A percentile compares a stretch with the other conserved stretches of the same genome.
Conservation (phyloP, 2,113 vertebrate species). For the Rhadina sibilatrix region DNA sequence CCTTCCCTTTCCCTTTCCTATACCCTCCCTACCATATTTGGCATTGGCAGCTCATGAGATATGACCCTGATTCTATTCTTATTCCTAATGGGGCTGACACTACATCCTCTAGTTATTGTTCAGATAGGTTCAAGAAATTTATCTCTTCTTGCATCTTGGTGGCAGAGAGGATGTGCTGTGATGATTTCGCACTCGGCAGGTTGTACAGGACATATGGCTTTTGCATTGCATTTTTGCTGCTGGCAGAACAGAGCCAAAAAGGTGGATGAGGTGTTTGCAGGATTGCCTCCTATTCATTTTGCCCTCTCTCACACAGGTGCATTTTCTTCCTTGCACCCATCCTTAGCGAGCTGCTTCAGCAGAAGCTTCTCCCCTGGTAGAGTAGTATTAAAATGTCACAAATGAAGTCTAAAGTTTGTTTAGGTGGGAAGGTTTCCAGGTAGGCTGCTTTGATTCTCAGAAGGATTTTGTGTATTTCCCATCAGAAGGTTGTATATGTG, state of each 20-base stretch:
- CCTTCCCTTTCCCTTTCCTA: too few species aligned
- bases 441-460: not conserved
- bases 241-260: constrained; percentile 29
- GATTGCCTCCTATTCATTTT: constrained; percentile 34
- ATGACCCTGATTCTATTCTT: not conserved
- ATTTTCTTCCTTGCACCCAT: not conserved
- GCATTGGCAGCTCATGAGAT: not conserved
- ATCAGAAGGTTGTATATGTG: not conserved
- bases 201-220: not conserved
- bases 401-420: not conserved
- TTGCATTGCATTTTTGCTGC: constrained; percentile 18
- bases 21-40: not conserved
- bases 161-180: not conserved
- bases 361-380: not conserved
- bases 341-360: constrained; percentile 1
- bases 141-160: not conserved
- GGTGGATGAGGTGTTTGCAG: constrained; percentile 48
- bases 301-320: not conserved
- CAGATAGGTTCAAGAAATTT: not conserved
- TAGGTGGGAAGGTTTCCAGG: not conserved
- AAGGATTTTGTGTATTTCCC: not conserved
- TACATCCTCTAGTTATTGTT: constrained; percentile 3
- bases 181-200: constrained; percentile 14
- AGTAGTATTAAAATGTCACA: not conserved
- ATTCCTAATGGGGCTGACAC: not conserved